phyloP scores from a whole-genome alignment of 1,140 invertebrate genomes.

The Drosophila repletoides region DNA sequence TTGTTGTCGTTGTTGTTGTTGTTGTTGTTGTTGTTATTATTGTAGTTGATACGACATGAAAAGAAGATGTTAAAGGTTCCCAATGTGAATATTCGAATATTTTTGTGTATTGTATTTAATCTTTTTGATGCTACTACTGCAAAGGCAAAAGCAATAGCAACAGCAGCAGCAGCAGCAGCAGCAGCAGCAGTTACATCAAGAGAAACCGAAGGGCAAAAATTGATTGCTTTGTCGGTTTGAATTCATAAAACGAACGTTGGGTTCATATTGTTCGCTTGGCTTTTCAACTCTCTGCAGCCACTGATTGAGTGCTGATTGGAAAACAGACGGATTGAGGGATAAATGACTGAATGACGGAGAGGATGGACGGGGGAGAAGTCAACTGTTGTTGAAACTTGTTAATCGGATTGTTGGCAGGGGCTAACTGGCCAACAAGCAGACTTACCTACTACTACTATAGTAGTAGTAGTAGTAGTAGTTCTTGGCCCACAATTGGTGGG shows the following conservation, averaged over 20 bases:
- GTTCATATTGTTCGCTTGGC: slow-evolving; percentile 69
- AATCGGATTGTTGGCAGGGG: slow-evolving; percentile 24
- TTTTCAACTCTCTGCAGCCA: slow-evolving; percentile 48
- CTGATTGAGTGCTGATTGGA: slow-evolving; percentile 79
- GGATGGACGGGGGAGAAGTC: slow-evolving; percentile 17
- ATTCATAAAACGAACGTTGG: slow-evolving; percentile 47
- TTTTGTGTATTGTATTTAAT: slow-evolving; percentile 54
- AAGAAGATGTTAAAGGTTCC: slow-evolving; percentile 62
- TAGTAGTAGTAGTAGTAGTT: no score
- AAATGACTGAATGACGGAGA: slow-evolving; percentile 7
- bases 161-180: slow-evolving; percentile 30
- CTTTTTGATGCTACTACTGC: slow-evolving; percentile 40
- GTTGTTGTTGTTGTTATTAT: slow-evolving; percentile 55
- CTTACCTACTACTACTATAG: no score
- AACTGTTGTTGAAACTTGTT: slow-evolving; percentile 51
- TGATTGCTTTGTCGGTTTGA: slow-evolving; percentile 78
- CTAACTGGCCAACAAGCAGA: neutral
- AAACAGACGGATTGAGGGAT: slow-evolving; percentile 54
- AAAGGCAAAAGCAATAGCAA: slow-evolving; percentile 8
- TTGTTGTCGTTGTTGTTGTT: slow-evolving; percentile 44
- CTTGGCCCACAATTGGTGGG: slow-evolving; percentile 21
- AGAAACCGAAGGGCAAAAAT: slow-evolving; percentile 45
- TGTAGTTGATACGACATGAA: slow-evolving; percentile 60
- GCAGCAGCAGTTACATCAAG: slow-evolving; percentile 17
- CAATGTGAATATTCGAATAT: slow-evolving; percentile 51